Percentiles rank a stretch among this genome's conserved stretches.
phyloP scores from a whole-genome alignment of 2,113 vertebrate genomes.

The Felis catus region DNA sequence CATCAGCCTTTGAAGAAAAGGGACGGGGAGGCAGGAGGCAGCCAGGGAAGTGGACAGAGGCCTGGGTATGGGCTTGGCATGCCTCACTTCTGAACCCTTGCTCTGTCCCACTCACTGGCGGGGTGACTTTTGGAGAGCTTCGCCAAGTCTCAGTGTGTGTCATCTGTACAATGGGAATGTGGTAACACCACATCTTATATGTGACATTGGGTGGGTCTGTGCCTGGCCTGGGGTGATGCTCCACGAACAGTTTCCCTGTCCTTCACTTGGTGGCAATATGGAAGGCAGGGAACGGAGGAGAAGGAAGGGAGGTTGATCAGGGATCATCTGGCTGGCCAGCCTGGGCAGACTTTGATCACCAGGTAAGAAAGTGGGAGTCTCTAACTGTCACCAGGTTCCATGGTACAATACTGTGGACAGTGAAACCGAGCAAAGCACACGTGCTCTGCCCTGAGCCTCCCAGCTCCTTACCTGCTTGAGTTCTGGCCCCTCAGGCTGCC shows the following conservation, averaged over 20 bases:
- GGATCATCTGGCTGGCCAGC: neutral
- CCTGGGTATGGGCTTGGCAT: neutral
- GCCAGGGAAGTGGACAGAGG: neutral
- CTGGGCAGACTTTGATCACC: neutral
- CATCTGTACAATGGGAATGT: too few species aligned
- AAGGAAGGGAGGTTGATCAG: neutral
- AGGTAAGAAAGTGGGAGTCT: neutral
- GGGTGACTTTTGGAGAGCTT: neutral
- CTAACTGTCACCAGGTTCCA: neutral
- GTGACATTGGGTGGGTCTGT: neutral
- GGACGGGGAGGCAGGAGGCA: too few species aligned
- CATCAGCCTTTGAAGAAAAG: neutral
- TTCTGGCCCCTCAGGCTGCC: neutral
- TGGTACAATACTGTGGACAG: too few species aligned
- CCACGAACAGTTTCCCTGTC: neutral
- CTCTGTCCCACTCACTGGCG: neutral
- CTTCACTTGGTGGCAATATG: neutral
- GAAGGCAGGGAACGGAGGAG: neutral
- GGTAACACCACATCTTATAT: neutral
- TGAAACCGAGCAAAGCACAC: too few species aligned
- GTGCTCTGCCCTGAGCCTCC: accelerated
- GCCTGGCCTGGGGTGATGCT: neutral
- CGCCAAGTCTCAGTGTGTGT: neutral
- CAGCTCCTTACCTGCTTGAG: neutral
- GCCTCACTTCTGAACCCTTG: neutral